These are phyloP conservation scores for Lypha dubia DNA, from an alignment of 2,888 invertebrate species.

Conservation along the genomic window DNA sequence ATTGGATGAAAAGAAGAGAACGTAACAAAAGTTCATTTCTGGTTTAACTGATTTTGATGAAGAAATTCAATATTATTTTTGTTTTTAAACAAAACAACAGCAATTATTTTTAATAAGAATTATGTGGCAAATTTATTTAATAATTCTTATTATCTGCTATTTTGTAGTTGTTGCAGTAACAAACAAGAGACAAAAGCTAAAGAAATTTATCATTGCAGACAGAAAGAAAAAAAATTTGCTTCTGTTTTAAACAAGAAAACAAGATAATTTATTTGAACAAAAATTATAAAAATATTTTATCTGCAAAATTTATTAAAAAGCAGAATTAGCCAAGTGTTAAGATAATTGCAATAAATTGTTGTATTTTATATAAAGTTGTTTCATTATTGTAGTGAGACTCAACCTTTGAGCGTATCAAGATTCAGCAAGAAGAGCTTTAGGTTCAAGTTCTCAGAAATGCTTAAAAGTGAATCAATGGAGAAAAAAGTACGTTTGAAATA, in stretches of 20 bases:
- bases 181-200: neutral
- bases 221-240: neutral
- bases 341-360: neutral
- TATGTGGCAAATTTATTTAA: neutral
- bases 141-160: neutral
- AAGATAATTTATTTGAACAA: neutral
- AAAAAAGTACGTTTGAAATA: neutral
- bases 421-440: neutral
- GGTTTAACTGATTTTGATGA: constrained; percentile 27
- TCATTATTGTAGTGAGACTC: neutral
- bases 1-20: constrained; percentile 6
- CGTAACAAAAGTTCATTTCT: constrained; percentile 29
- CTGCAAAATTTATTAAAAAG: neutral
- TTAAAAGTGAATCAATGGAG: neutral
- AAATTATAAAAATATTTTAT: neutral
- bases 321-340: constrained; percentile 2
- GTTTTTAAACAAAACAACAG: neutral
- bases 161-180: neutral
- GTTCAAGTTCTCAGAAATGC: neutral
- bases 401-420: neutral
- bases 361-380: neutral
- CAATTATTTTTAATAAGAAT: constrained; percentile 9
- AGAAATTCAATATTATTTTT: constrained; percentile 20
- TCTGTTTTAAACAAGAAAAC: neutral
- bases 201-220: constrained; percentile 12